Percentiles rank a stretch among this genome's conserved stretches.
Evolutionary conservation across 2,888 invertebrate species (phyloP).

Genomic region (Pemphredon lugubris): DNA sequence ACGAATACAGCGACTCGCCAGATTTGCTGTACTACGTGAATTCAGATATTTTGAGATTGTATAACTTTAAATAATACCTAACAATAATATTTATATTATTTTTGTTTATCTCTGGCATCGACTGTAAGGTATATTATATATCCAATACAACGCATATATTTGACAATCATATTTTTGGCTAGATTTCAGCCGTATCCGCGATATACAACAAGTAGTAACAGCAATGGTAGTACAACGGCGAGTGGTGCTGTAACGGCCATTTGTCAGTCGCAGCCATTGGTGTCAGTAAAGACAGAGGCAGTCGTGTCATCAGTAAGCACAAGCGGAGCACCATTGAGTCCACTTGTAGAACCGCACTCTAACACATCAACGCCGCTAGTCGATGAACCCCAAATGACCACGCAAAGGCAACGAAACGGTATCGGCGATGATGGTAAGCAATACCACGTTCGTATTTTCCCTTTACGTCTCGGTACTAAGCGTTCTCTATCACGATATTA

Average conservation of each 20-base stretch:
- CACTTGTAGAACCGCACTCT: slow-evolving; percentile 85
- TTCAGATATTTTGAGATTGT: too few relatives aligned
- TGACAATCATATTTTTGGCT: too few relatives aligned
- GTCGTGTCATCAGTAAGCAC: slow-evolving; percentile 76
- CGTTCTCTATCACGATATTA: slow-evolving; percentile 19
- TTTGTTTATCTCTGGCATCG: too few relatives aligned
- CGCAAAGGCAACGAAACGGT: slow-evolving; percentile 76
- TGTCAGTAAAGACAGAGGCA: slow-evolving; percentile 74
- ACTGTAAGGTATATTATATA: too few relatives aligned
- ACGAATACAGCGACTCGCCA: too few relatives aligned
- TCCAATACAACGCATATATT: too few relatives aligned
- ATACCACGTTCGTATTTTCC: slow-evolving; percentile 1
- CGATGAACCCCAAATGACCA: slow-evolving; percentile 82
- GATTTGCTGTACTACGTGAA: too few relatives aligned
- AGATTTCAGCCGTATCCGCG: slow-evolving; percentile 79
- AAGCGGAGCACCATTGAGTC: slow-evolving; percentile 83
- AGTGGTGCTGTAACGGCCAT: slow-evolving; percentile 58
- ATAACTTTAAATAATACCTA: too few relatives aligned
- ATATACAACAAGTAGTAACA: slow-evolving; percentile 70
- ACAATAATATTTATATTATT: too few relatives aligned
- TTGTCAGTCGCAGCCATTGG: slow-evolving; percentile 73
- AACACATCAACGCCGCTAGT: slow-evolving; percentile 85
- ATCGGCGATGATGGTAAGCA: slow-evolving; percentile 78
- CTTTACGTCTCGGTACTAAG: slow-evolving; percentile 8
- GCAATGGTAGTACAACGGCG: slow-evolving; percentile 67